A percentile compares a stretch with the other conserved stretches of the same genome.
phyloP scores from a whole-genome alignment of 2,888 invertebrate species.

The Fragum fragum region DNA sequence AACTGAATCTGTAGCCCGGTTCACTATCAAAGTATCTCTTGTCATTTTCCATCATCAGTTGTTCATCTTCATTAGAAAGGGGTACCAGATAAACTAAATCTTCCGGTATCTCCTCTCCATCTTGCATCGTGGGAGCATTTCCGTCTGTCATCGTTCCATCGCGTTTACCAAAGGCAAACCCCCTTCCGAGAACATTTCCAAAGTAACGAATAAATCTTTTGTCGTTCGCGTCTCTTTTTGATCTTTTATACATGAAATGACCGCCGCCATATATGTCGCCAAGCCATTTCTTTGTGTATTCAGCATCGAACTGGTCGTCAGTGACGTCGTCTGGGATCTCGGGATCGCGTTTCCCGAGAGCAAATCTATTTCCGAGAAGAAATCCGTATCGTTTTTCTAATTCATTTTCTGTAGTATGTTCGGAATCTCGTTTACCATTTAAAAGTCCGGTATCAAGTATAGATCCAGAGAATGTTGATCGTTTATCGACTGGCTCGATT shows the following conservation, averaged over 20 bases:
- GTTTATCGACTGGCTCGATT: background rate
- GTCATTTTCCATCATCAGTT: conserved; percentile 8
- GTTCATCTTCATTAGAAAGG: background rate
- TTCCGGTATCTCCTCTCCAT: background rate
- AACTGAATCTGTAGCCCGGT: conserved; percentile 35
- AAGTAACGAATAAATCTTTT: conserved; percentile 37
- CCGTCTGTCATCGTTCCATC: background rate
- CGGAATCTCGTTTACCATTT: conserved; percentile 3
- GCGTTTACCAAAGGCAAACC: conserved; percentile 23
- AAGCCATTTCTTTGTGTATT: conserved; percentile 40
- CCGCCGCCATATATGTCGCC: conserved; percentile 34
- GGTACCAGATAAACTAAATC: background rate
- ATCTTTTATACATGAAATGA: conserved; percentile 28
- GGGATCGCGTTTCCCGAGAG: conserved; percentile 32
- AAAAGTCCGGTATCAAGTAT: conserved; percentile 12
- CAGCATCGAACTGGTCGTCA: conserved; percentile 9
- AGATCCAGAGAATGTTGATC: background rate
- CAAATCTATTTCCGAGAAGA: conserved; percentile 40
- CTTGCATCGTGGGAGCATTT: background rate
- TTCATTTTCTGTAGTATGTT: conserved; percentile 1
- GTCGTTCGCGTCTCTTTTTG: conserved; percentile 27
- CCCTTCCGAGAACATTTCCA: conserved; percentile 41
- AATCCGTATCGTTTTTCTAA: conserved; percentile 34
- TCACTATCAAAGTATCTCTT: conserved; percentile 27
- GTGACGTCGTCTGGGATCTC: background rate